These are phyloP conservation scores for Ferdinandea cuprea DNA, from an alignment of 2,888 invertebrate genomes.

Conservation along the genomic window DNA sequence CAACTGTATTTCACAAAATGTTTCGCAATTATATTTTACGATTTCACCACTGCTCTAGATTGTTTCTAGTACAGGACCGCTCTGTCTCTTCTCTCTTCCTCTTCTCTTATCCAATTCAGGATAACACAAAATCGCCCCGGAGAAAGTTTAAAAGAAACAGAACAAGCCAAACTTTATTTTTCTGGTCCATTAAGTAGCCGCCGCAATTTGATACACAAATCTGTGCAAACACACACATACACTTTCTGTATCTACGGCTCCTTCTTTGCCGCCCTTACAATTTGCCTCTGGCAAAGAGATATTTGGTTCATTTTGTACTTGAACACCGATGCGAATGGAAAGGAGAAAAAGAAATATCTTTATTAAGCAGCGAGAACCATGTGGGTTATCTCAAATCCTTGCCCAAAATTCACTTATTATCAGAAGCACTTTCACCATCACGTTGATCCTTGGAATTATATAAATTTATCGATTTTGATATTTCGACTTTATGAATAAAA, in stretches of 20 bases:
- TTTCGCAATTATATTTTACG: conserved; percentile 34
- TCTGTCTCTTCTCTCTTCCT: no score
- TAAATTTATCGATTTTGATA: conserved; percentile 34
- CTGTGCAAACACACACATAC: conserved; percentile 51
- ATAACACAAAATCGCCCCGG: conserved; percentile 1
- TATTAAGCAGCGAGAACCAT: conserved; percentile 5
- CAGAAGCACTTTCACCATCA: conserved; percentile 1
- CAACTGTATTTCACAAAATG: conserved; percentile 22
- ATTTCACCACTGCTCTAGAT: conserved; percentile 31
- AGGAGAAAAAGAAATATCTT: background rate
- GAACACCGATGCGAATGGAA: background rate
- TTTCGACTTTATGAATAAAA: conserved; percentile 55
- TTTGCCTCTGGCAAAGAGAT: conserved; percentile 31
- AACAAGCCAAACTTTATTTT: conserved; percentile 62
- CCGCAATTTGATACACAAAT: conserved; percentile 68
- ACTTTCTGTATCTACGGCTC: background rate
- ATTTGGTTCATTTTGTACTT: background rate
- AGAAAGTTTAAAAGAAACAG: conserved; percentile 47
- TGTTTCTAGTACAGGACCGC: background rate
- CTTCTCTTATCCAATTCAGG: background rate
- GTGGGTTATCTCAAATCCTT: conserved; percentile 1
- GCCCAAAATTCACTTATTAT: conserved; percentile 1
- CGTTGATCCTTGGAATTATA: no score
- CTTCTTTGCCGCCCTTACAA: conserved; percentile 30
- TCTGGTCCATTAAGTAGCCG: conserved; percentile 68